Evolutionary conservation across 2,113 vertebrate species (phyloP), one percentile per base, ranked within the genome.

Genomic region (Macroglossus sobrinus): DNA sequence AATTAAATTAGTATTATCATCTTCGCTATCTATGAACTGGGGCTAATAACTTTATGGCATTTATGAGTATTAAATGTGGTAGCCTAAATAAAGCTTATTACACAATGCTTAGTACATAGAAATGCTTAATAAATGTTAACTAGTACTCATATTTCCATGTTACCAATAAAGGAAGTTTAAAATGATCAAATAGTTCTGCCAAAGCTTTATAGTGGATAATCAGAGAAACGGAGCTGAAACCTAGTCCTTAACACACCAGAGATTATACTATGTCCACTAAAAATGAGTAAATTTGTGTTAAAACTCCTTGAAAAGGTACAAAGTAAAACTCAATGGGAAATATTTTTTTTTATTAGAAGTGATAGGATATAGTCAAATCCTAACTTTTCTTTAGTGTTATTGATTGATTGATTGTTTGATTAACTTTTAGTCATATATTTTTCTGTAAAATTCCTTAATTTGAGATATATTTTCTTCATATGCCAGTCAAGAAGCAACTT

Each of bases 121-220:
- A 84, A 63, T 71, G 30, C 72, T 91, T 96, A 89, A 61, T 89
- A 71, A 84, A 53, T 61, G 8, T 88, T 81, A 89, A 16, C 19
- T 81, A 59, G 69, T 76, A 64, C 64, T 91, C 11, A 35, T 6
- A 55, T 45, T 75, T 14, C 38, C 12, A 45, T 84, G 89, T 84
- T 74, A 78, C 26, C 71, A 79, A 91, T 89, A 85, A 93, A 93
- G 21, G 19, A 63, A 50, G 10, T 94, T 97, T 94, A 88, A 69
- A 92, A 69, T 74, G 5, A 28, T 94, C 8, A 91, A 74, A 84
- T 76, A 63, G 50, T 43, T 82, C 1, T 38, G 2, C 43, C 45
- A 76, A 88, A 91, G 6, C 47, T 87, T 87, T 92, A n/a, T 2
- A 57, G 19, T 61, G 30, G n/a, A 82, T 61, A 74, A 47, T 50